These are phyloP conservation scores for Clitarchus hookeri DNA, from an alignment of 2,888 invertebrate genomes.

Conservation along the genomic window DNA sequence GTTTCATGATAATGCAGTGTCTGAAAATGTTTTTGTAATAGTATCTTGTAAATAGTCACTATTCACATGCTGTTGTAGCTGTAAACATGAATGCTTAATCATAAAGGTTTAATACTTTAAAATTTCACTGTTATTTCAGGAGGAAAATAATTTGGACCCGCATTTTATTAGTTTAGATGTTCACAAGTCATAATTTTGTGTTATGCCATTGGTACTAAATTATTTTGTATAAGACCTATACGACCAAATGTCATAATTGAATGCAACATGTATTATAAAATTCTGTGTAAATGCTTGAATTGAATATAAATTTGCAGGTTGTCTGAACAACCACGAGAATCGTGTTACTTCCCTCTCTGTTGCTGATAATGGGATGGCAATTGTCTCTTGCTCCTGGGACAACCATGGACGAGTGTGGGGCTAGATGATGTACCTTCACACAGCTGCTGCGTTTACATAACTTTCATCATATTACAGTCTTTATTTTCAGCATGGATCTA, in stretches of 20 bases:
- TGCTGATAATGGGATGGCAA: constrained; percentile 80
- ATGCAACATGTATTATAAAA: constrained; percentile 18
- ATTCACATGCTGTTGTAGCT: too few species aligned
- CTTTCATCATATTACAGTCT: background rate
- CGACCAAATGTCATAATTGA: background rate
- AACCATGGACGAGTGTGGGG: constrained; percentile 87
- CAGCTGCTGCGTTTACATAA: background rate
- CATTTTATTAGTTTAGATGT: too few species aligned
- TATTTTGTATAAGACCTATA: too few species aligned
- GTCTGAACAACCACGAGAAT: constrained; percentile 81
- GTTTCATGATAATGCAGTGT: too few species aligned
- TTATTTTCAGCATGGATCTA: background rate
- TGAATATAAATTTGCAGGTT: constrained; percentile 59
- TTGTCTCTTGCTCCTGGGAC: constrained; percentile 93
- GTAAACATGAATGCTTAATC: too few species aligned
- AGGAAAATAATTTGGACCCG: too few species aligned
- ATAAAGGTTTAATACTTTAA: too few species aligned
- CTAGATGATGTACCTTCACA: constrained; percentile 54
- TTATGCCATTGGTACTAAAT: too few species aligned
- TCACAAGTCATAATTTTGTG: too few species aligned
- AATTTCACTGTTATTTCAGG: too few species aligned
- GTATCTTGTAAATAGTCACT: too few species aligned
- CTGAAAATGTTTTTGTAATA: too few species aligned
- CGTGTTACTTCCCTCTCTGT: constrained; percentile 84
- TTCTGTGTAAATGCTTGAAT: background rate